Base-by-base conservation (phyloP, 2,888 invertebrate genomes). In the Meiosimyza platycephala region DNA sequence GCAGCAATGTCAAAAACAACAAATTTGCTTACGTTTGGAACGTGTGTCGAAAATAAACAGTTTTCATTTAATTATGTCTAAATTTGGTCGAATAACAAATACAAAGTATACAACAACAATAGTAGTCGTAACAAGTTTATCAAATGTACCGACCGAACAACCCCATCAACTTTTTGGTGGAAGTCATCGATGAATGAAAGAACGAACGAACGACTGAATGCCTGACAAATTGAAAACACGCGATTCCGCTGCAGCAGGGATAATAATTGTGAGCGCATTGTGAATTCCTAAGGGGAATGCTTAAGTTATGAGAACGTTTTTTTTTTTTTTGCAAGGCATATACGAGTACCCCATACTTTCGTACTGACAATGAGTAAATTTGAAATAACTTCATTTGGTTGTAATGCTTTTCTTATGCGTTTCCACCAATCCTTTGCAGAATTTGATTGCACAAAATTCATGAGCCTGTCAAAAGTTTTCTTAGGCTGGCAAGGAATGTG, bases 61-160 rank as follows among this genome's bases (percentile, higher is more conserved):
- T 83, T 84, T 83, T 82, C 83, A 83, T 84, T 84, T 84, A 84
- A 84, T 84, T 84, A 84, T 80, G 83, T 82, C 83, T 83, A 84
- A 84, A 84, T 84, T 84, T 83, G 84, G 83, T 83, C 84, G 76
- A 80, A 80, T 80, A 83, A 83, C 81, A 83, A 84, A 84, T 73
- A 77, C 75, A 75, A 63, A 16, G 22, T 47, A 15, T 80, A 81
- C 33, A 81, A 79, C 78, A 78, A 80, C 76, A 77, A 76, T 22
- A 22, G 22, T 22, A 22, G 2, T 22, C 22, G 67, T 73, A 62
- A 54, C 48, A 40, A 51, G 15, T 55, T 55, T 52, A 40, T 55
- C 51, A 51, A 69, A 67, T 71, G 66, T 71, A 50, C 15, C 66
- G 55, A 48, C 33, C 50, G 54, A 40, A 66, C 69, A 55, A 64